Base-by-base conservation (phyloP, 2,888 invertebrate species). In the Herminia tarsipennalis region DNA sequence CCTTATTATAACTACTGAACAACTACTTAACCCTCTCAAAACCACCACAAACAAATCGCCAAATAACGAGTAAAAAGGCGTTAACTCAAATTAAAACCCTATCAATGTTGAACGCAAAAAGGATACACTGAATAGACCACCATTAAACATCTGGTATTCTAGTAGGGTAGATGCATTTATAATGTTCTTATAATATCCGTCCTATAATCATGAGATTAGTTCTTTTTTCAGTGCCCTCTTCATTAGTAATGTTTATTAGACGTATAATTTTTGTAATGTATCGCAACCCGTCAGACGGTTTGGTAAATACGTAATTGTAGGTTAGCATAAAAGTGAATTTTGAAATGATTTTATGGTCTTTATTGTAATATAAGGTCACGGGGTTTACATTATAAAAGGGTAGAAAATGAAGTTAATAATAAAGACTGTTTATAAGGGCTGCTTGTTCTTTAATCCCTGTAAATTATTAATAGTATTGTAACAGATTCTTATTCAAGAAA, bases 201-300 rank as follows among this genome's bases (percentile, higher is more conserved):
- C 74, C 81, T 79, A 84, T 87, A 88, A 90, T 89, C 88, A 87
- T 73, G 66, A 77, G 86, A 87, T 89, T 88, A 84, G 70, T 85
- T 83, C 73, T 90, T 91, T 90, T 91, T 90, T 90, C 90, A 90
- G 88, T 89, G 76, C 68, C 62, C 75, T 77, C 81, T 87, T 86
- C 86, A 88, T 88, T 89, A 89, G 82, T 51, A 63, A 65, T 67
- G 65, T 73, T 64, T 64, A 68, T 70, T 69, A 72, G 82, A 86
- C 81, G 59, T 82, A 78, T 85, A 84, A 88, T 88, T 80, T 77
- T 66, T 70, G 63, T 66, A 72, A 76, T 75, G 70, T 70, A 72
- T 72, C 64, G 66, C 72, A 78, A 80, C 68, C 73, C 75, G 66
- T 66, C 75, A 70, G 75, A 69, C 60, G 76, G 77, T 80, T 77